Percentiles rank a stretch among this genome's conserved stretches.
Evolutionary conservation across 2,888 invertebrate species (phyloP).

Genomic region (Oscheius sp.): DNA sequence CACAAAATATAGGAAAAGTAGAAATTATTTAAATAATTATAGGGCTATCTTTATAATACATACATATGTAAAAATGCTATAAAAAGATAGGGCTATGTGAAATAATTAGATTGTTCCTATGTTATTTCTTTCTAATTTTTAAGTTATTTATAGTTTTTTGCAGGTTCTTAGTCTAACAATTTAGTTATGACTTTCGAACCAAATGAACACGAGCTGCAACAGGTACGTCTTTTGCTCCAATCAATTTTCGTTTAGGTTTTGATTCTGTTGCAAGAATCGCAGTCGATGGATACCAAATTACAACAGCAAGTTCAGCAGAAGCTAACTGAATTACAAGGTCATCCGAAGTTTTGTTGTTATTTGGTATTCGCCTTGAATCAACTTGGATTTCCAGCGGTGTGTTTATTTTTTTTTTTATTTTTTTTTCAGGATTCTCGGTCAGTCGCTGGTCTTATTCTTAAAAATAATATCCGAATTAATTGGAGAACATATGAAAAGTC

Average conservation of each 20-base stretch:
- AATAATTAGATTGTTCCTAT: too few species aligned
- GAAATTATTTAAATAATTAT: too few species aligned
- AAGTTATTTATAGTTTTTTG: too few species aligned
- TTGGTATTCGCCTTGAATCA: constrained; percentile 96
- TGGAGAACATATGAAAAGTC: constrained; percentile 87
- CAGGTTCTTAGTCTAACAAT: not conserved
- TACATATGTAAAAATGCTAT: too few species aligned
- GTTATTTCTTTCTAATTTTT: too few species aligned
- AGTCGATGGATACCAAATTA: constrained; percentile 93
- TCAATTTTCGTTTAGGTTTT: constrained; percentile 81
- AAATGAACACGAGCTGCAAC: constrained; percentile 26
- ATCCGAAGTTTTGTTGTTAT: constrained; percentile 98
- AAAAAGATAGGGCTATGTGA: too few species aligned
- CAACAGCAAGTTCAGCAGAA: constrained; percentile 97
- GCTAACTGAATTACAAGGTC: constrained; percentile 96
- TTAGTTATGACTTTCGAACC: constrained; percentile 31
- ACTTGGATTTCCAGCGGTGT: not conserved
- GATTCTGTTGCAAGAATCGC: constrained; percentile 94
- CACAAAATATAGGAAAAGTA: too few species aligned
- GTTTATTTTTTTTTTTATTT: not conserved
- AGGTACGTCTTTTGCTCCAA: constrained; percentile 11
- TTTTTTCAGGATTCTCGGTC: constrained; percentile 85
- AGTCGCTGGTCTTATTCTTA: constrained; percentile 93
- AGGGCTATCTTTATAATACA: too few species aligned
- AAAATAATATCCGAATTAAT: constrained; percentile 95